Conservation (phyloP, 1,140 invertebrate genomes). For the Rhopalosiphum maidis region DNA sequence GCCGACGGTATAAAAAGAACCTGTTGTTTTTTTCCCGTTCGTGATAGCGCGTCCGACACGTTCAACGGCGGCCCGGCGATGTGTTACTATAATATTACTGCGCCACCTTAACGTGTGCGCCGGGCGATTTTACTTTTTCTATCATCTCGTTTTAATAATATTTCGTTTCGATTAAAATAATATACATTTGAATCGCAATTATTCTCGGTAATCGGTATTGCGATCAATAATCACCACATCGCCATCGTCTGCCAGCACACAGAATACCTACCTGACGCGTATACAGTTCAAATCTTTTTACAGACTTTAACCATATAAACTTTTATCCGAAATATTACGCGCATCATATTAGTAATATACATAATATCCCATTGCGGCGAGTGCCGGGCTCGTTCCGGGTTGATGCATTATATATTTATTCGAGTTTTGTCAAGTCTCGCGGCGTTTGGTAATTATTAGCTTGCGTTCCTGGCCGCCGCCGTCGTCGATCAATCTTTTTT, state of each 20-base stretch:
- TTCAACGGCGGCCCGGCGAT: not conserved
- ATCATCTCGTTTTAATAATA: not conserved
- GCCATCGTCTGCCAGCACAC: not conserved
- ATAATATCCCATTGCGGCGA: not conserved
- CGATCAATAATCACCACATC: not conserved
- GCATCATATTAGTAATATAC: no score
- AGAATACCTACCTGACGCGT: no score
- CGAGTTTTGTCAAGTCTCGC: slow-evolving; percentile 26
- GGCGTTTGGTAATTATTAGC: slow-evolving; percentile 1
- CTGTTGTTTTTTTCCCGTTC: slow-evolving; percentile 13
- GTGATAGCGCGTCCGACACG: slow-evolving; percentile 25
- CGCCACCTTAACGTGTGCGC: not conserved
- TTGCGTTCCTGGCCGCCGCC: not conserved
- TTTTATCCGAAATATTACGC: not conserved
- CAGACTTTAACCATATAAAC: not conserved
- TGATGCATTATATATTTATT: not conserved
- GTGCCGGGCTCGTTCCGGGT: not conserved
- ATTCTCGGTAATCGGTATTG: not conserved
- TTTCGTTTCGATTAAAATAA: slow-evolving; percentile 8
- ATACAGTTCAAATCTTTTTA: not conserved
- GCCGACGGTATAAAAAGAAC: slow-evolving; percentile 19
- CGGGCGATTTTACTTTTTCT: not conserved
- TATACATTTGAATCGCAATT: not conserved
- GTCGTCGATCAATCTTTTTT: slow-evolving; percentile 34
- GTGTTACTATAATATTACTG: not conserved